Evolutionary conservation across 2,888 invertebrate species (phyloP).

Genomic region (Mythimna impura): DNA sequence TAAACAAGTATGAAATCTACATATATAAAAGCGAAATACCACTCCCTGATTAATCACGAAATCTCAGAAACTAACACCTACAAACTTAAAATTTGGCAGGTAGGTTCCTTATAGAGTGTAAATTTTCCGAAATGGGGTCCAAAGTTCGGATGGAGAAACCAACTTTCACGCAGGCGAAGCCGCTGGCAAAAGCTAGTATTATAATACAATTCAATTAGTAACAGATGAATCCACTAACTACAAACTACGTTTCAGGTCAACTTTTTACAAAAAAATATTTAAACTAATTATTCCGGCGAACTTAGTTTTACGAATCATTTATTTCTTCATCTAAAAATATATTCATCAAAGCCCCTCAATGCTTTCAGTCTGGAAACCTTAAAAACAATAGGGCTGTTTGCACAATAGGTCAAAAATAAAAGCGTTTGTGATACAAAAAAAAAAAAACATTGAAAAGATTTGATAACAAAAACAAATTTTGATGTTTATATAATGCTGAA

Average conservation of each 20-base stretch:
- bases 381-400: conserved; percentile 38
- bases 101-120: too few species aligned
- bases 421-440: conserved; percentile 46
- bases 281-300: conserved; percentile 11
- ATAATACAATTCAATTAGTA: not conserved
- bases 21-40: too few species aligned
- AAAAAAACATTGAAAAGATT: conserved; percentile 50
- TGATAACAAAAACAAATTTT: conserved; percentile 43
- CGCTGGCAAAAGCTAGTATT: too few species aligned
- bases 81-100: too few species aligned
- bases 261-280: not conserved
- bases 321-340: conserved; percentile 39
- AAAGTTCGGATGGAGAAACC: too few species aligned
- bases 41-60: too few species aligned
- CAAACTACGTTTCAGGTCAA: not conserved
- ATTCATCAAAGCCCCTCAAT: conserved; percentile 55
- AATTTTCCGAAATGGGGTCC: too few species aligned
- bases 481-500: conserved; percentile 18
- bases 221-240: conserved; percentile 11
- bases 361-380: conserved; percentile 35
- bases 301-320: conserved; percentile 41
- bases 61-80: too few species aligned
- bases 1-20: too few species aligned
- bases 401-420: conserved; percentile 48
- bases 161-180: too few species aligned